Evolutionary conservation across 2,797 vertebrate species (phyloP).

Genomic region (Anguilla pacifica): DNA sequence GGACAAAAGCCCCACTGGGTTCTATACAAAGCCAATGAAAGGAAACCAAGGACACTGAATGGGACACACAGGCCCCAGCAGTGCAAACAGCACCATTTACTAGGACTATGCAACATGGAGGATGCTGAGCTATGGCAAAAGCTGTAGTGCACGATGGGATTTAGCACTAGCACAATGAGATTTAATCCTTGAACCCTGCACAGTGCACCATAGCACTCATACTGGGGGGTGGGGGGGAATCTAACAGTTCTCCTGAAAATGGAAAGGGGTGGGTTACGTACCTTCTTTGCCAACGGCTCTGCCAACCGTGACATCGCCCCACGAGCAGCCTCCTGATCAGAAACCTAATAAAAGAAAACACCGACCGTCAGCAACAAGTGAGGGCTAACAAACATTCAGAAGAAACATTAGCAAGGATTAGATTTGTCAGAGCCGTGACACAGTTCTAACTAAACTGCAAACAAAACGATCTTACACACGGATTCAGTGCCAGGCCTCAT

Average conservation of each 20-base stretch:
- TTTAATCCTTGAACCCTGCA: background rate
- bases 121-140: background rate
- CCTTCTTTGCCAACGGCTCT: background rate
- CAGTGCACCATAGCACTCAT: background rate
- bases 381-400: background rate
- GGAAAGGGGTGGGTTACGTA: background rate
- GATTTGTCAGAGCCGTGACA: background rate
- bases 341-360: background rate
- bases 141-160: background rate
- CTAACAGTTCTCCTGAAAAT: too few species aligned
- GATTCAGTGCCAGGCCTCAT: slow-evolving; percentile 18
- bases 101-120: background rate
- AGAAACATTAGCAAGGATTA: background rate
- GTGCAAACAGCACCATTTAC: background rate
- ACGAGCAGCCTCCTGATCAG: background rate
- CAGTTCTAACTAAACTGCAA: background rate
- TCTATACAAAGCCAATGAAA: background rate
- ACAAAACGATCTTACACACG: background rate
- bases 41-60: background rate
- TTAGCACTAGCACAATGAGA: background rate
- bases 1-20: background rate
- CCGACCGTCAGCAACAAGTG: background rate
- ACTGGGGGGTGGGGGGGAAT: background rate
- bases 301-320: background rate
- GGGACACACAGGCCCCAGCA: background rate